Base-by-base conservation (phyloP, 2,888 invertebrate genomes). In the Nomada fabriciana region DNA sequence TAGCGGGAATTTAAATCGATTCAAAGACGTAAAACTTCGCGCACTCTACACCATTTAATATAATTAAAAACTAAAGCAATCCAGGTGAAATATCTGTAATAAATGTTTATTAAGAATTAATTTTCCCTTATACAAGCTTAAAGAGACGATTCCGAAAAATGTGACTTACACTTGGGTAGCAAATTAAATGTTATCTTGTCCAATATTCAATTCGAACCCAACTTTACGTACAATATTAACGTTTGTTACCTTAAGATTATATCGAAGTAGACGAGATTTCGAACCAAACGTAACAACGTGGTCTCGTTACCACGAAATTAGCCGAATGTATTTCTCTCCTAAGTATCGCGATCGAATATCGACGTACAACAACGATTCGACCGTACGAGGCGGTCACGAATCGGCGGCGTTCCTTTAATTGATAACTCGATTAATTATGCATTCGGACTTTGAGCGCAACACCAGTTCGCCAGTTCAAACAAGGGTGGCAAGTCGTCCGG, bases 351-450 rank as follows among this genome's bases (percentile, higher is more conserved):
- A 55, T 50, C 36, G 20, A 43, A 20, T 71, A 61, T 78, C 72
- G 72, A 64, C 47, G 63, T 23, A 23, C 23, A 75, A 70, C 43
- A 47, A 13, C 13, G 73, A 68, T 67, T 57, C 69, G 61, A 29
- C n/a, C 18, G 47, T 36, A 63, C 63, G 67, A 61, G 47, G 42
- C 69, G 43, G 65, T 63, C 69, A 71, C 80, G 83, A 88, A 61
- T 88, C 78, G 76, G 53, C 67, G 84, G 73, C 73, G 82, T 72
- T 83, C 80, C 85, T 89, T 89, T 87, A 88, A 89, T 89, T 89
- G 89, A 88, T 89, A 88, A 89, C 81, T 80, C 77, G 81, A 89
- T 89, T 89, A 87, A 89, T 89, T 89, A 89, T 88, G 85, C 88
- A 89, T 89, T 89, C 86, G 88, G 83, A 82, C 81, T 88, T 85